Conservation (phyloP, 1,140 invertebrate species). For the Condylostylus longicornis region DNA sequence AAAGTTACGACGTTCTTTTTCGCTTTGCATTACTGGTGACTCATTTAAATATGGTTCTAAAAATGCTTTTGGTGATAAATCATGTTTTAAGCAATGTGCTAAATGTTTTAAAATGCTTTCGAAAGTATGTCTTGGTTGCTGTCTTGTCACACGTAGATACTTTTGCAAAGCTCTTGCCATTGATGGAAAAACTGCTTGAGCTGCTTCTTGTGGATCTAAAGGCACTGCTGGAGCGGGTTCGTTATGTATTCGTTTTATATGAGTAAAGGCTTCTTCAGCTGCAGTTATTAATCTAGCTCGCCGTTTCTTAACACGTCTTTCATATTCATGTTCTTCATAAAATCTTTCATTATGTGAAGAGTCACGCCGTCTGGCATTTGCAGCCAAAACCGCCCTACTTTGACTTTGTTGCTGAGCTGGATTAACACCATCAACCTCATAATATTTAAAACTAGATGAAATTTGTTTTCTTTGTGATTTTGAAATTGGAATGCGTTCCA, state of each 20-base stretch:
- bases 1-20: constrained; percentile 56
- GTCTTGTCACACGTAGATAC: constrained; percentile 84
- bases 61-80: constrained; percentile 85
- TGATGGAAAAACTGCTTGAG: constrained; percentile 92
- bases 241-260: constrained; percentile 70
- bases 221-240: constrained; percentile 47
- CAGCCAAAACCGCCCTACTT: constrained; percentile 48
- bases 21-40: constrained; percentile 62
- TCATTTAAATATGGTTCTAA: constrained; percentile 74
- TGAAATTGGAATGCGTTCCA: constrained; percentile 76
- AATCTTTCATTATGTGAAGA: constrained; percentile 93
- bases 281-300: constrained; percentile 77
- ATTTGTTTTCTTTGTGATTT: constrained; percentile 61
- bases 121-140: constrained; percentile 87
- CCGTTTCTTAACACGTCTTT: constrained; percentile 79
- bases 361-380: constrained; percentile 55
- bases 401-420: constrained; percentile 51
- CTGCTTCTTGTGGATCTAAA: constrained; percentile 88
- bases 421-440: constrained; percentile 82
- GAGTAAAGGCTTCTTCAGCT: constrained; percentile 92
- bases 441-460: constrained; percentile 82
- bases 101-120: constrained; percentile 78
- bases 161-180: constrained; percentile 91
- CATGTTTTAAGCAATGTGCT: constrained; percentile 77
- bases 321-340: constrained; percentile 95